A percentile compares a stretch with the other conserved stretches of the same genome.
phyloP scores from a whole-genome alignment of 2,888 invertebrate genomes.

The Cerastis rubricosa region DNA sequence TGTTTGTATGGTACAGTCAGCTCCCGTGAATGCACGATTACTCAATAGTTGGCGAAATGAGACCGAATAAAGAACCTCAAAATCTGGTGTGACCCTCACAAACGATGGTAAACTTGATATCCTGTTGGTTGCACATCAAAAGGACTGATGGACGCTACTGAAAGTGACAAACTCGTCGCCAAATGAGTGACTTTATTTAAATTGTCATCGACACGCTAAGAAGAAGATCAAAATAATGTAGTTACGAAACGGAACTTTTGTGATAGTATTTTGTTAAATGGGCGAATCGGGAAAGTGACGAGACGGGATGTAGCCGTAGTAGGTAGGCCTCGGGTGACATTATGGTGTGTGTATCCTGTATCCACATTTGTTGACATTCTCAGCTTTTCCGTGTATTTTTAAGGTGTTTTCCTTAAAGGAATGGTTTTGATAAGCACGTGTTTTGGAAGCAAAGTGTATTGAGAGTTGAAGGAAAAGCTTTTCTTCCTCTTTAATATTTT shows the following conservation, averaged over 20 bases:
- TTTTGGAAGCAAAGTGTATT: not conserved
- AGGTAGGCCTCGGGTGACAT: not conserved
- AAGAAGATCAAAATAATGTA: not conserved
- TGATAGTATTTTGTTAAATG: not conserved
- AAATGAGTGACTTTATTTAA: too few species aligned
- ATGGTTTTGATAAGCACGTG: not conserved
- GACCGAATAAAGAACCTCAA: too few species aligned
- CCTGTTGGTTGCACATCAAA: too few species aligned
- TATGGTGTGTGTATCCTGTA: not conserved
- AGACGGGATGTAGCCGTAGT: not conserved
- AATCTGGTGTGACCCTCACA: too few species aligned
- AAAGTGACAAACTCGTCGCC: too few species aligned
- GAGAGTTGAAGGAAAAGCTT: not conserved
- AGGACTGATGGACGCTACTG: too few species aligned
- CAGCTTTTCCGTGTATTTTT: not conserved
- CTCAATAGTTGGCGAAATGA: not conserved
- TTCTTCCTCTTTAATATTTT: not conserved
- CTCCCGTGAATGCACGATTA: not conserved
- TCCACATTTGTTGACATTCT: slow-evolving; percentile 1
- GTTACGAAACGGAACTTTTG: not conserved
- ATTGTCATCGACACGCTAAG: too few species aligned
- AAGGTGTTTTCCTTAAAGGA: not conserved
- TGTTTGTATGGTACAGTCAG: not conserved
- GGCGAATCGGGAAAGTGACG: not conserved
- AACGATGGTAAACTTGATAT: too few species aligned